These are phyloP conservation scores for Casuarius casuarius DNA, from an alignment of 2,113 vertebrate genomes.

Conservation along the genomic window DNA sequence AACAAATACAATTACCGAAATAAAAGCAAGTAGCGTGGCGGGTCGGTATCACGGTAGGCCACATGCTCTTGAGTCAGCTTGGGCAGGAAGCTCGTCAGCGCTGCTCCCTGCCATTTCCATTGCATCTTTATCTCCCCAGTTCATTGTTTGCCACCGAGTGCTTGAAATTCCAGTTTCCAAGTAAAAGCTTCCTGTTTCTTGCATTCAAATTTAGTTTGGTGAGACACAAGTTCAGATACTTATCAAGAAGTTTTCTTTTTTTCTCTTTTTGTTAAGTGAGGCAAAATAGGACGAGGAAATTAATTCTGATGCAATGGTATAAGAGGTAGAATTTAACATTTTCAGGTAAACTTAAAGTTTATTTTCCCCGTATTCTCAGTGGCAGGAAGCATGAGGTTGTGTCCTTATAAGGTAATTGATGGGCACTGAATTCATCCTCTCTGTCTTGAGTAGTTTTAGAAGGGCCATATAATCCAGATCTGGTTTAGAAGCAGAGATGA, in stretches of 20 bases:
- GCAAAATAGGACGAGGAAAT: slow-evolving; percentile 44
- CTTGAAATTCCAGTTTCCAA: slow-evolving; percentile 84
- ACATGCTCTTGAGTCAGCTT: slow-evolving; percentile 78
- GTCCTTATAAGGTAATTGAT: slow-evolving; percentile 65
- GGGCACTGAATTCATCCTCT: slow-evolving; percentile 65
- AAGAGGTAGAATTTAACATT: slow-evolving; percentile 31
- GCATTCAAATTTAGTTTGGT: slow-evolving; percentile 77
- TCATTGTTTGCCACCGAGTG: slow-evolving; percentile 81
- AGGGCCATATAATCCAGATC: slow-evolving; percentile 33
- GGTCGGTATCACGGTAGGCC: slow-evolving; percentile 83
- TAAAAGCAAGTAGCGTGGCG: slow-evolving; percentile 73
- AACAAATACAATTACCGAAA: slow-evolving; percentile 82
- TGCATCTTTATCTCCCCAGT: slow-evolving; percentile 83
- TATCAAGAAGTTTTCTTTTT: slow-evolving; percentile 24
- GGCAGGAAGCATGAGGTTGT: slow-evolving; percentile 55
- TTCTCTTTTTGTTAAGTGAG: background rate
- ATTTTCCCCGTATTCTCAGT: background rate
- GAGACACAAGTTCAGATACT: slow-evolving; percentile 63
- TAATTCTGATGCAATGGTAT: background rate
- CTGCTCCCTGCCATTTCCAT: slow-evolving; percentile 73
- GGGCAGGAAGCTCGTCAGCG: slow-evolving; percentile 80
- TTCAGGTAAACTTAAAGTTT: background rate
- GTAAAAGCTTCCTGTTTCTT: slow-evolving; percentile 85
- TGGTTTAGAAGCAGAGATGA: slow-evolving; percentile 60
- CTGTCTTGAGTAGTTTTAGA: slow-evolving; percentile 66